phyloP scores from a whole-genome alignment of 2,113 vertebrate genomes.

The Aythya baeri region DNA sequence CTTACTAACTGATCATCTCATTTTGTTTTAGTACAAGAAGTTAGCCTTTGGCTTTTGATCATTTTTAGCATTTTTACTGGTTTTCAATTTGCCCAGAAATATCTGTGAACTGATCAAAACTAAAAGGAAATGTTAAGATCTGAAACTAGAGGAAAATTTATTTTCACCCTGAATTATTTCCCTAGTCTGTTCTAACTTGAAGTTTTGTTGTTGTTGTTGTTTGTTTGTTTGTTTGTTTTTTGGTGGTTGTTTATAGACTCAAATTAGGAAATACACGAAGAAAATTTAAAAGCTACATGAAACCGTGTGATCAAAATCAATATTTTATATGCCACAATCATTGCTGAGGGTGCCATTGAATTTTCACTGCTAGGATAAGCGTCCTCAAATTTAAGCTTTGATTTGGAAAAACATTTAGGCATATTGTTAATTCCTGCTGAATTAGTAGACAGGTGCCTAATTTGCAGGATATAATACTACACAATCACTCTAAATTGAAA shows the following conservation, averaged over 20 bases:
- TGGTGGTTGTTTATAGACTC: neutral
- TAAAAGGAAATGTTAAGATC: neutral
- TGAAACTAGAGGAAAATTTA: neutral
- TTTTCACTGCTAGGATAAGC: neutral
- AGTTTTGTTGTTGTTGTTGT: too few relatives aligned
- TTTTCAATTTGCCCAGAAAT: neutral
- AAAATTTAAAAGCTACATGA: neutral
- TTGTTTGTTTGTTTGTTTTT: too few relatives aligned
- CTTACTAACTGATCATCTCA: neutral
- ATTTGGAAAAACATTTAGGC: neutral
- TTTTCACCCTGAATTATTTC: neutral
- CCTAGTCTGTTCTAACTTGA: neutral
- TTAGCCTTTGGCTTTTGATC: neutral
- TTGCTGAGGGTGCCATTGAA: neutral
- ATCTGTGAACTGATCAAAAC: neutral
- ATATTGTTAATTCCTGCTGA: neutral
- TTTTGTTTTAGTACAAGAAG: neutral
- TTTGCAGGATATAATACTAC: neutral
- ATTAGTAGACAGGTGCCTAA: conserved; percentile 1
- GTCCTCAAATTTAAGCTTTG: neutral
- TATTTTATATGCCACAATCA: neutral
- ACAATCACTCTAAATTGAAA: conserved; percentile 5
- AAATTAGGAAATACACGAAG: neutral
- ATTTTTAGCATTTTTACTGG: neutral
- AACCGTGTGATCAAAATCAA: neutral